Evolutionary conservation across 2,797 vertebrate species (phyloP), one percentile per base, ranked within the genome.

Genomic region (Enteromius fasciolatus): DNA sequence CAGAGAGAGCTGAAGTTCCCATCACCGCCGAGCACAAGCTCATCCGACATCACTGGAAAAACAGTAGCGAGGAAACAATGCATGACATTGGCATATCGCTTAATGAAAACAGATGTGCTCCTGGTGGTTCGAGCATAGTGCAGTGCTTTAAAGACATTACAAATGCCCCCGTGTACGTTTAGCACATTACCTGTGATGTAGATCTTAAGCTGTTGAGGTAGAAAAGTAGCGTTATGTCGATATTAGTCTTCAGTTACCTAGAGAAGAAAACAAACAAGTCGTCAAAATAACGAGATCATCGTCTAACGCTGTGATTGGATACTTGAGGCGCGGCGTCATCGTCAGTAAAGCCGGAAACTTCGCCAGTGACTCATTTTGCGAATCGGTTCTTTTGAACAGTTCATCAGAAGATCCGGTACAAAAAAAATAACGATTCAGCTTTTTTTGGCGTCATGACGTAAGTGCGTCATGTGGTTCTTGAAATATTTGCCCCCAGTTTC

Each of bases 1-100:
- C 98, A 99, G 3, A 91, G 59, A 3, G 90, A 86, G 0, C 94
- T 95, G 46, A 96, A 91, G 89, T 97, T 97, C 52, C 80, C 87
- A 1, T 85, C 57, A 44, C 54, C 25, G 18, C n/a, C 80, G 85
- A 11, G 84, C 39, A 81, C 89, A 31, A 90, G 41, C 31, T 84
- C 88, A 14, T 88, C 86, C 12, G 86, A 44, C 88, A 59, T 20
- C 89, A 91, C 86, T 91, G 88, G 81, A 84, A 67, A 31, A 67
- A 50, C 44, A 20, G 88, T 9, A 78, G 12, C 9, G 48, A 63
- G 2, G 0, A 63, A 50, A n/a, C 0, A 12, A 73, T n/a, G 12
- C 39, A 25, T 75, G 15, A 18, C 25, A 17, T 1, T 17, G 15
- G 6, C 6, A 63, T 31, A 63, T 31, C 59, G 28, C 25, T 6